These are phyloP conservation scores for Oreortyx pictus DNA, from an alignment of 2,797 vertebrate genomes.

Conservation along the genomic window DNA sequence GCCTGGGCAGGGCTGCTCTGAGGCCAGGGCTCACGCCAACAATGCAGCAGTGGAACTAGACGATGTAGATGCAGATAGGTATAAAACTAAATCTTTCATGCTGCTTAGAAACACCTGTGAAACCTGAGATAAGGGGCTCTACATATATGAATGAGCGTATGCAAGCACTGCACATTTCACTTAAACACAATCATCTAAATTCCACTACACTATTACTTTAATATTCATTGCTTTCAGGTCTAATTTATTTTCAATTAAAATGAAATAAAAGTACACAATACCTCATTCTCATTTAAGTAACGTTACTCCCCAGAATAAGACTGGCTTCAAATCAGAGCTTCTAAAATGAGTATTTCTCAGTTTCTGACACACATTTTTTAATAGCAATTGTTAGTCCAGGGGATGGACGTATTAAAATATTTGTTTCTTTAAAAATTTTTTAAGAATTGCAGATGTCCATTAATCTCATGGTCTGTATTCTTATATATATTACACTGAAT, in stretches of 20 bases:
- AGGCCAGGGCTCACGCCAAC: too few relatives aligned
- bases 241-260: constrained; percentile 19
- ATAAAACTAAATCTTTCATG: too few relatives aligned
- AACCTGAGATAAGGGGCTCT: too few relatives aligned
- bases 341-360: constrained; percentile 6
- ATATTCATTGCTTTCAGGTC: neutral
- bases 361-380: neutral
- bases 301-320: neutral
- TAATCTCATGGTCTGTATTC: neutral
- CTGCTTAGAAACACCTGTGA: too few relatives aligned
- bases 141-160: too few relatives aligned
- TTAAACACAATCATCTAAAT: too few relatives aligned
- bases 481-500: constrained; percentile 10
- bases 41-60: too few relatives aligned
- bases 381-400: constrained; percentile 22
- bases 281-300: neutral
- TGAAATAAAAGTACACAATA: neutral
- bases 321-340: neutral
- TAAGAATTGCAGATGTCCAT: neutral
- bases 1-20: neutral
- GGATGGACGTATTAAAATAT: neutral
- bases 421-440: constrained; percentile 2
- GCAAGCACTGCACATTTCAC: too few relatives aligned
- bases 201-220: neutral
- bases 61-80: too few relatives aligned